Base-by-base conservation (phyloP, 2,888 invertebrate genomes). In the Epiperipatus broadwayi region DNA sequence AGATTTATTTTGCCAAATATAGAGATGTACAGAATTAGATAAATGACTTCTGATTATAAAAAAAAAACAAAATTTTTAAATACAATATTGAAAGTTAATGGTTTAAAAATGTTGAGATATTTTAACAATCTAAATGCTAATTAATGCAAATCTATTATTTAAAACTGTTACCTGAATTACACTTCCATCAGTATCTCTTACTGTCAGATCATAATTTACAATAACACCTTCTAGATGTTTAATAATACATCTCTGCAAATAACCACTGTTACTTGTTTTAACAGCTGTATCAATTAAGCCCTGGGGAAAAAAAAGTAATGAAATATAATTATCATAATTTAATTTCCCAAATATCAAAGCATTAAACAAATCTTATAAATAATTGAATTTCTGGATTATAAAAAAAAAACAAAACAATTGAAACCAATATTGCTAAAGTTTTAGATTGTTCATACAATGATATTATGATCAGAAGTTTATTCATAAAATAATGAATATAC, bases 281-380 rank as follows among this genome's bases (percentile, higher is more conserved):
- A 97, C 95, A 46, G 97, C 97, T 3, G 97, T 99, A 72, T 99
- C 97, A 51, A 99, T 85, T 39, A 99, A 70, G 67, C 97, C 85
- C 74, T 76, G 50, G 40, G 53, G 44, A 25, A 27, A 27, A 25
- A 37, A 27, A 15, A 19, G 22, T 8, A 21, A 7, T 19, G 15
- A 10, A 8, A 12, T 10, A 34, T 20, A 19, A 20, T 7, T n/a
- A 34, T 34, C 10, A 21, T 10, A 15, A 34, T 5, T 21, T 19
- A 20, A 20, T 12, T 7, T 19, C 7, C 18, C 3, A 5, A 29
- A 10, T 29, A 32, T 14, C 7, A 30, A 12, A 5, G 10, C 19
- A 4, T 22, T 22, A 15, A 41, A 22, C 4, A 35, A 37, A 35
- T 25, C 40, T 15, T 42, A 28, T 15, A 25, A 39, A 19, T 33